Evolutionary conservation across 2,113 vertebrate genomes (phyloP).

Genomic region (Scolopax mira): DNA sequence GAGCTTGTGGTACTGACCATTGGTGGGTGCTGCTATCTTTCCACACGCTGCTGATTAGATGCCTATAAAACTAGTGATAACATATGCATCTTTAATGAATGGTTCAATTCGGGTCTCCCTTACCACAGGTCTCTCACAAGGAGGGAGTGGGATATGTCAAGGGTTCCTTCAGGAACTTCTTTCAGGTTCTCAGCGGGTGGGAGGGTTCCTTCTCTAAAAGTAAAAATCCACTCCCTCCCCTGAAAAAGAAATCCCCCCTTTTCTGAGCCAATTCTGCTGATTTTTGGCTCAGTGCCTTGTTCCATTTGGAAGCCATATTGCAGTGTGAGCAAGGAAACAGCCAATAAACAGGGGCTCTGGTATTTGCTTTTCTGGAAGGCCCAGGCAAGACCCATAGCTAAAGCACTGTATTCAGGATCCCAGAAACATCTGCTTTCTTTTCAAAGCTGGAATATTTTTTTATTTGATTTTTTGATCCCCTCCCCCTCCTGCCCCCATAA

Average conservation of each 20-base stretch:
- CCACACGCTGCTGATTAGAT: not conserved
- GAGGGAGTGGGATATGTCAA: not conserved
- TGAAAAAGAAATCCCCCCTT: not conserved
- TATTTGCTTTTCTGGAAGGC: conserved; percentile 34
- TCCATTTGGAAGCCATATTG: conserved; percentile 43
- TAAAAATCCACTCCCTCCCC: not conserved
- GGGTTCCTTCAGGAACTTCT: not conserved
- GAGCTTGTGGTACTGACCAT: not conserved
- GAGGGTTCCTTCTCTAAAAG: not conserved
- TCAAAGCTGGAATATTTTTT: conserved; percentile 4
- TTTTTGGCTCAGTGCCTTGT: conserved; percentile 12
- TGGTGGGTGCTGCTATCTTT: not conserved
- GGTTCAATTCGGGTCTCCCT: not conserved
- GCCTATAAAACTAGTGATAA: not conserved
- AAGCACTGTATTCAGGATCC: conserved; percentile 8
- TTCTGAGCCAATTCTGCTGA: not conserved
- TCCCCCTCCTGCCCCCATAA: not conserved
- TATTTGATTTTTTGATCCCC: not conserved
- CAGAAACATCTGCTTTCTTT: conserved; percentile 54
- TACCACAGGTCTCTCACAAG: not conserved
- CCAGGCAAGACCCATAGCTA: not conserved
- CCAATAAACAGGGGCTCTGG: conserved; percentile 23
- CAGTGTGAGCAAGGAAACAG: conserved; percentile 29
- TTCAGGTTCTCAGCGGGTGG: not conserved
- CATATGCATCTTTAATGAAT: not conserved